Evolutionary conservation across 2,888 invertebrate genomes (phyloP).

Genomic region (Drosophila multiciliata): DNA sequence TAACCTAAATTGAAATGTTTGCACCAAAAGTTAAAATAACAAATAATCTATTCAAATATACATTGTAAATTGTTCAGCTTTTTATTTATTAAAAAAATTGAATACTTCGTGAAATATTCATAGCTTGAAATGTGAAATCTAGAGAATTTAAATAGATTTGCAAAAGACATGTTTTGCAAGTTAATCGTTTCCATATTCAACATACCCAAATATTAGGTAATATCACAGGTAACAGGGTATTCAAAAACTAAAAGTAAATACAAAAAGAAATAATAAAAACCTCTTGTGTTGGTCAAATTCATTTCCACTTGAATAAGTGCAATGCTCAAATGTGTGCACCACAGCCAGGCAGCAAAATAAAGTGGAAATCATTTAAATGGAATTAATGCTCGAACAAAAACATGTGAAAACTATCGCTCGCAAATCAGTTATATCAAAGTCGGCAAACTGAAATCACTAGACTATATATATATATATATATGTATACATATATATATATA

Average conservation of each 20-base stretch:
- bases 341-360: slow-evolving; percentile 35
- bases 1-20: not conserved
- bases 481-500: too few relatives aligned
- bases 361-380: slow-evolving; percentile 79
- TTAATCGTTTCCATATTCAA: not conserved
- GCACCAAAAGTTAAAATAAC: not conserved
- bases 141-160: not conserved
- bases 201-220: not conserved
- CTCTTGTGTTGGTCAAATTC: slow-evolving; percentile 83
- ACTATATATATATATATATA: not conserved
- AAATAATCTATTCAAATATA: not conserved
- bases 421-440: slow-evolving; percentile 45
- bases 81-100: not conserved
- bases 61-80: not conserved
- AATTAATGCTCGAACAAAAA: slow-evolving; percentile 79
- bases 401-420: slow-evolving; percentile 74
- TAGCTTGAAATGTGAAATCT: not conserved
- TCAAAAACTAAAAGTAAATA: not conserved
- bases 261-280: slow-evolving; percentile 32
- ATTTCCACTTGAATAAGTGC: slow-evolving; percentile 80
- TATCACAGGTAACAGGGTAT: slow-evolving; percentile 21
- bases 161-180: not conserved
- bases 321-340: slow-evolving; percentile 58
- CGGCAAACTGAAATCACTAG: slow-evolving; percentile 25
- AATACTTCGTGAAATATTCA: not conserved